phyloP scores from a whole-genome alignment of 2,888 invertebrate genomes.

The Penaeus monodon region DNA sequence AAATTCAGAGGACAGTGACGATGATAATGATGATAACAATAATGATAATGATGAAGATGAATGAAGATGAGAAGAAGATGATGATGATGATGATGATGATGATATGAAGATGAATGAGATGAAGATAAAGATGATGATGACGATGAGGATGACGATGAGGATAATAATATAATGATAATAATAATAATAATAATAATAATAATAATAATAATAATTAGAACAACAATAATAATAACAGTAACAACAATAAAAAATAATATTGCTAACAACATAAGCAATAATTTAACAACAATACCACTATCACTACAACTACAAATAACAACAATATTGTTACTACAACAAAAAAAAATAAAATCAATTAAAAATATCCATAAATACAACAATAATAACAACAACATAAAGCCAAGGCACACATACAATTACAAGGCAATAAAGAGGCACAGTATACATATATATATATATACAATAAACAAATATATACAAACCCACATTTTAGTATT shows the following conservation, averaged over 20 bases:
- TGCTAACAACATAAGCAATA: neutral
- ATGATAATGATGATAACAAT: neutral
- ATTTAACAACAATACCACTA: neutral
- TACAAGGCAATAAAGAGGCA: too few relatives aligned
- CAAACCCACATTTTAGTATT: neutral
- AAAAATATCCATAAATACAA: neutral
- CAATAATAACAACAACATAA: too few relatives aligned
- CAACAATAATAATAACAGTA: neutral
- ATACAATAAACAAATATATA: conserved; percentile 8
- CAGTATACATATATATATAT: too few relatives aligned
- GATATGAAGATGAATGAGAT: neutral
- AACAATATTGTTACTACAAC: neutral
- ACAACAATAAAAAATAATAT: too few relatives aligned
- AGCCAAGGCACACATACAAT: too few relatives aligned
- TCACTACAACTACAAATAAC: neutral
- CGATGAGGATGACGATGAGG: too few relatives aligned
- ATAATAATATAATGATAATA: too few relatives aligned
- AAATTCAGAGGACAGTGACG: neutral
- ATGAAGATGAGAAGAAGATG: neutral
- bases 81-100: neutral
- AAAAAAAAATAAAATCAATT: neutral
- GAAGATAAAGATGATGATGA: too few relatives aligned
- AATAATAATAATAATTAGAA: neutral
- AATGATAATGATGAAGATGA: neutral
- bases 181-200: too few relatives aligned